Base-by-base conservation (phyloP, 2,888 invertebrate species). In the Diachrysia chrysitis region DNA sequence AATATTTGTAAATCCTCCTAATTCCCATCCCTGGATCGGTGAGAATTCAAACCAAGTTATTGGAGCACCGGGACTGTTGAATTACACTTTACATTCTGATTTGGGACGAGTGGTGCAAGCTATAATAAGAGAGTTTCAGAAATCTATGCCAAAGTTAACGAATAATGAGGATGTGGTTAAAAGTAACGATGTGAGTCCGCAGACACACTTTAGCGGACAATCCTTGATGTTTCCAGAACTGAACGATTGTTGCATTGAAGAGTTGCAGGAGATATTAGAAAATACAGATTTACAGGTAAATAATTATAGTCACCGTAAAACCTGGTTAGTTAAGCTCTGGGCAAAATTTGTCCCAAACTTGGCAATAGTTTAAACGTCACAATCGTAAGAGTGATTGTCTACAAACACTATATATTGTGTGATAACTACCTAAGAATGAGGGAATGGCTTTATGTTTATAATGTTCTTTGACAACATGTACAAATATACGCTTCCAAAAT, bases 101-200 rank as follows among this genome's bases (percentile, higher is more conserved):
- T 95, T 98, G 76, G 97, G 97, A 0, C 96, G 98, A 66, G 97
- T 98, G 3, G 98, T 98, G 0, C 98, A 98, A 89, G 98, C 97
- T 21, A 97, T 98, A 58, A 97, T 97, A 73, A 94, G 98, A 63
- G 98, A 98, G 90, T 97, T 97, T 81, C 97, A 97, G 89, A 96
- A 96, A 83, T 87, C 90, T 0, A 76, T 89, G 14, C 92, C 92
- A 0, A 89, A 79, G 53, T 56, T 80, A 4, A 35, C 69, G 53
- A 76, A 96, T 92, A 71, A 96, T 95, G 62, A 95, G 0, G 87
- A 87, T 7, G 87, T 87, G 7, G 86, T 87, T 0, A 89, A 87
- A 16, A 87, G 90, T 0, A 88, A 83, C 1, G 92, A 93, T 58
- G 81, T 79, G 0, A 93, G 93, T 63, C 92, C 93, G 0, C 90